These are phyloP conservation scores for Pseudoips prasinana DNA, from an alignment of 2,888 invertebrate species.

Conservation along the genomic window DNA sequence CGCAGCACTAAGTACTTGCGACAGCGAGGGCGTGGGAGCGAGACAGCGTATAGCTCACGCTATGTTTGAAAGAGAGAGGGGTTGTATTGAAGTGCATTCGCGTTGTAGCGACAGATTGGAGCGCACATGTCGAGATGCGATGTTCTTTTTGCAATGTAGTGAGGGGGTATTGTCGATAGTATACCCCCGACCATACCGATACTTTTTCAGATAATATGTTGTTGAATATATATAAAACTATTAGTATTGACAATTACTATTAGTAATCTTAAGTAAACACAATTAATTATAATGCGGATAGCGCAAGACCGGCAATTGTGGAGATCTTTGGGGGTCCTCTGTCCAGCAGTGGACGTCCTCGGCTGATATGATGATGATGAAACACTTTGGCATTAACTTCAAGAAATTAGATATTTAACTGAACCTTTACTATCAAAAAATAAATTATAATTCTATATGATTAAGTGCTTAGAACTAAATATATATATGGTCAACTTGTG, in stretches of 20 bases:
- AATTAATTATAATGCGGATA: background rate
- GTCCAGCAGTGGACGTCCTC: no score
- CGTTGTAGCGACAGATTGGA: slow-evolving; percentile 78
- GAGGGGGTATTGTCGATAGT: slow-evolving; percentile 28
- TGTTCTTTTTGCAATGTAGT: slow-evolving; percentile 73
- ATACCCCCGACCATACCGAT: background rate
- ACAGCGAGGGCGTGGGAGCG: slow-evolving; percentile 56
- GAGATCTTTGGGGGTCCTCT: no score
- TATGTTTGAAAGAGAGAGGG: slow-evolving; percentile 38
- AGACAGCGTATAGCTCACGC: slow-evolving; percentile 23
- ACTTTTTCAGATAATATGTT: background rate
- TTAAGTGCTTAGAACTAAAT: no score
- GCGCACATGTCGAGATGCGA: slow-evolving; percentile 78
- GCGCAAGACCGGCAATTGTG: background rate
- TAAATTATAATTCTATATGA: no score
- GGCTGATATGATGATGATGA: no score
- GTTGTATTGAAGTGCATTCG: slow-evolving; percentile 55
- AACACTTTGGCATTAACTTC: no score
- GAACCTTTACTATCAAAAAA: no score
- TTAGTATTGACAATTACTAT: background rate
- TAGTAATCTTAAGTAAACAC: background rate
- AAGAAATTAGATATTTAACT: no score
- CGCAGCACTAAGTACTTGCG: slow-evolving; percentile 68
- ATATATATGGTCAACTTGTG: no score
- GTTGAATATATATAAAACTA: background rate